These are phyloP conservation scores for Xanthia icteritia DNA, from an alignment of 2,888 invertebrate genomes.

Conservation along the genomic window DNA sequence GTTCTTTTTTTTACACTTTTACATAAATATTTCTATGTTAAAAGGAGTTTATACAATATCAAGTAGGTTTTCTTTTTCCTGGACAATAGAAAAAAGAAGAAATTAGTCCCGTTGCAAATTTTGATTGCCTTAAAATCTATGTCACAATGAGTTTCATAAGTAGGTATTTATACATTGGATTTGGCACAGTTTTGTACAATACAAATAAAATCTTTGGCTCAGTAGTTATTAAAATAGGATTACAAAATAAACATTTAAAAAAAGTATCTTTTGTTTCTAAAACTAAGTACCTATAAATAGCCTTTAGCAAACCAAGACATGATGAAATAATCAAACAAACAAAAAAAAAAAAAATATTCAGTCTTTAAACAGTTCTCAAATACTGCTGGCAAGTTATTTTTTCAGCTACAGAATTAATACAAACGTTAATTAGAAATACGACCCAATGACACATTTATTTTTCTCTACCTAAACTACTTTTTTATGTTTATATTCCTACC, in stretches of 20 bases:
- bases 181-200: slow-evolving; percentile 51
- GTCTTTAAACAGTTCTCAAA: slow-evolving; percentile 61
- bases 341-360: slow-evolving; percentile 51
- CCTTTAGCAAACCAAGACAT: slow-evolving; percentile 14
- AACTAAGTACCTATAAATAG: neutral
- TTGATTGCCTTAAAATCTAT: slow-evolving; percentile 40
- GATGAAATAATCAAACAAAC: slow-evolving; percentile 3
- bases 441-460: slow-evolving; percentile 56
- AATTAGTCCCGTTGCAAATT: slow-evolving; percentile 45
- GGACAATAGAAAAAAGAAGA: neutral
- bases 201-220: slow-evolving; percentile 25
- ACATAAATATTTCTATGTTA: neutral
- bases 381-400: slow-evolving; percentile 34
- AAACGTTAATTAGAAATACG: slow-evolving; percentile 41
- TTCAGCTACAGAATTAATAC: slow-evolving; percentile 45
- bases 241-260: slow-evolving; percentile 9
- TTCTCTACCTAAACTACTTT: slow-evolving; percentile 54
- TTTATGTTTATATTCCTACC: slow-evolving; percentile 60
- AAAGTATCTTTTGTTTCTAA: neutral
- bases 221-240: neutral
- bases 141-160: slow-evolving; percentile 48
- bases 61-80: too few species aligned
- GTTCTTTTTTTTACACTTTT: neutral
- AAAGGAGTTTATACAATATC: neutral
- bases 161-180: slow-evolving; percentile 37